Evolutionary conservation across 2,113 vertebrate species (phyloP).

Genomic region (Dendropsophus ebraccatus): DNA sequence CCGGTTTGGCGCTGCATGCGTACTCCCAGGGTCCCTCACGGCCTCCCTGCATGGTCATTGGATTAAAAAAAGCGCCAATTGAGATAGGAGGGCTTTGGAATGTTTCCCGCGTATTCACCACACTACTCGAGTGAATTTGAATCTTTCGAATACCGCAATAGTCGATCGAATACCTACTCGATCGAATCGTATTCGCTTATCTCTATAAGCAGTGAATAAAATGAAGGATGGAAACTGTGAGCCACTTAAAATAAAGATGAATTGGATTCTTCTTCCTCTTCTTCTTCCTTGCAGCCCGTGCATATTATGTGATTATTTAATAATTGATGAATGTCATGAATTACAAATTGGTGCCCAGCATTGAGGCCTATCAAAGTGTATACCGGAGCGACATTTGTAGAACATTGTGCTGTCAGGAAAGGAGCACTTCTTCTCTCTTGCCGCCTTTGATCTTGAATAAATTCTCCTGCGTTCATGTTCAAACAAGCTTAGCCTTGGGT

Average conservation of each 20-base stretch:
- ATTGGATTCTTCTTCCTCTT: background rate
- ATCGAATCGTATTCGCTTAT: too few species aligned
- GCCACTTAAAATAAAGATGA: background rate
- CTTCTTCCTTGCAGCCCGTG: background rate
- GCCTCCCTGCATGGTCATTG: too few species aligned
- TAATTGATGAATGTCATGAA: constrained; percentile 19
- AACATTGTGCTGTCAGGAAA: background rate
- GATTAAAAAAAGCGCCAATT: too few species aligned
- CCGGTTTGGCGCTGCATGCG: too few species aligned
- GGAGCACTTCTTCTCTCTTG: background rate
- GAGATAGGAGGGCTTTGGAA: too few species aligned
- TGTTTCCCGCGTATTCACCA: too few species aligned
- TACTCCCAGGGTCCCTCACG: too few species aligned
- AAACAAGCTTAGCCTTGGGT: background rate
- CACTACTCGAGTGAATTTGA: too few species aligned
- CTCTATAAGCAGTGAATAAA: too few species aligned
- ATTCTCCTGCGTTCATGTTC: constrained; percentile 1
- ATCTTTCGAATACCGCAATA: too few species aligned
- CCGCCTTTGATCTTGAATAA: constrained; percentile 16
- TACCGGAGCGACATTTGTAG: background rate
- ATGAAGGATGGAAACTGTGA: background rate
- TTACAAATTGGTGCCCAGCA: background rate
- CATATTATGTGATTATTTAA: background rate
- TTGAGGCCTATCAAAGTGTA: background rate
- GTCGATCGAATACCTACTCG: too few species aligned